Conservation (phyloP, 2,113 vertebrate genomes). For the Hippocampus comes region DNA sequence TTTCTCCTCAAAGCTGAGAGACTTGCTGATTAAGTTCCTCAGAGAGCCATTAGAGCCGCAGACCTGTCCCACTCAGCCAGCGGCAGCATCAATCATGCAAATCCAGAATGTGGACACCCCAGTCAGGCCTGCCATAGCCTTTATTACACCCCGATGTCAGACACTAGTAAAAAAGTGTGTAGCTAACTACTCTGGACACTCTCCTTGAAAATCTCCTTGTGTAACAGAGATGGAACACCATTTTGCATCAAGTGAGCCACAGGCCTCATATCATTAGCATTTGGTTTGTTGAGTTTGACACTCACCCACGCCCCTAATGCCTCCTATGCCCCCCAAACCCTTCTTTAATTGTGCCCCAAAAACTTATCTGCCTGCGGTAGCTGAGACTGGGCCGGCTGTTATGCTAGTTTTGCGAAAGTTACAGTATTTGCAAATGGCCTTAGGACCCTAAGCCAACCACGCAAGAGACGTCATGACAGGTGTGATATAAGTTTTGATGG, state of each 20-base stretch:
- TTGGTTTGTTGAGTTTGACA: constrained; percentile 56
- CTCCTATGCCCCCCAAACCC: background rate
- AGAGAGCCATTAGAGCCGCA: constrained; percentile 69
- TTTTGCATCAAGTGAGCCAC: constrained; percentile 36
- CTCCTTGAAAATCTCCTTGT: constrained; percentile 46
- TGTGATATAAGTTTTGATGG: constrained; percentile 49
- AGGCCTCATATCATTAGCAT: constrained; percentile 48
- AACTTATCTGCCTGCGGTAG: constrained; percentile 42
- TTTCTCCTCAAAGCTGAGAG: constrained; percentile 57
- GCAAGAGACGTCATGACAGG: constrained; percentile 36
- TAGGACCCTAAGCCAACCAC: constrained; percentile 26
- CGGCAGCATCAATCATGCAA: constrained; percentile 73
- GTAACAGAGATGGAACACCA: constrained; percentile 61
- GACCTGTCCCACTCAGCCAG: constrained; percentile 59
- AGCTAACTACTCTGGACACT: constrained; percentile 66
- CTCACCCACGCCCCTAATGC: background rate
- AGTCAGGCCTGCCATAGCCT: constrained; percentile 41
- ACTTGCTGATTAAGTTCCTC: constrained; percentile 66
- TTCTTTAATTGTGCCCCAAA: constrained; percentile 6
- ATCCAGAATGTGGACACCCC: constrained; percentile 55
- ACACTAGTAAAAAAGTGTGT: constrained; percentile 47
- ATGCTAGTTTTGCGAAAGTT: constrained; percentile 47
- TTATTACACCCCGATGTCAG: constrained; percentile 56
- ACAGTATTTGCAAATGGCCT: constrained; percentile 60
- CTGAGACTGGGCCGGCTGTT: constrained; percentile 53